Base-by-base conservation (phyloP, 2,888 invertebrate species). In the Germaria angustata region DNA sequence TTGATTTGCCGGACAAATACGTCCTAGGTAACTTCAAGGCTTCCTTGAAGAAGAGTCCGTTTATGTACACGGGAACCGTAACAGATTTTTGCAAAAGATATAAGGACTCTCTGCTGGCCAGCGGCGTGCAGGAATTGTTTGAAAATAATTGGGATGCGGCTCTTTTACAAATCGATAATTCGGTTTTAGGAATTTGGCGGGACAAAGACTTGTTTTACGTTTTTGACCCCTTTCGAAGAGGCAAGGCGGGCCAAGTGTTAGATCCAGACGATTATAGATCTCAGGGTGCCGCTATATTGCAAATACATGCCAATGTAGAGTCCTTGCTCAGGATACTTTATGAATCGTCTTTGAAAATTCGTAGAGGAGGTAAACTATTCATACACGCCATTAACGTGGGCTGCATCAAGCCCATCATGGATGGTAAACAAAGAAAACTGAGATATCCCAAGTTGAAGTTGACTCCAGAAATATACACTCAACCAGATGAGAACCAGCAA, bases 161-260 rank as follows among this genome's bases (percentile, higher is more conserved):
- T 0, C 49, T 91, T 7, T 53, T 94, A 8, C 94, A 94, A 85
- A 93, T 95, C 71, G 94, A 93, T 84, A 93, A 92, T 78, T 92
- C 92, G 39, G 88, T 92, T n/a, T 80, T 94, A 32, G 94, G 92
- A 0, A 86, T 94, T 11, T 95, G 94, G 94, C 92, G 92, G 20
- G 94, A 94, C 86, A 92, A 92, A 36, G 93, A 93, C 46, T 93
- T 93, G 92, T 94, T 90, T 86, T 95, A 94, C 86, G 90, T 93
- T 24, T 94, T 94, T 82, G 95, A 95, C 90, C 94, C 94, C 0
- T 94, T 94, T 85, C 92, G 94, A 4, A 92, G 95, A 1, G 93
- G 93, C 11, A 91, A 88, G 8, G 93, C 93, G 55, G 94, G 94
- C 0, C 85, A 90, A 77, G 91, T 92, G 28, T 91, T 93, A 0